Base-by-base conservation (phyloP, 1,140 invertebrate species). In the Galleria mellonella region DNA sequence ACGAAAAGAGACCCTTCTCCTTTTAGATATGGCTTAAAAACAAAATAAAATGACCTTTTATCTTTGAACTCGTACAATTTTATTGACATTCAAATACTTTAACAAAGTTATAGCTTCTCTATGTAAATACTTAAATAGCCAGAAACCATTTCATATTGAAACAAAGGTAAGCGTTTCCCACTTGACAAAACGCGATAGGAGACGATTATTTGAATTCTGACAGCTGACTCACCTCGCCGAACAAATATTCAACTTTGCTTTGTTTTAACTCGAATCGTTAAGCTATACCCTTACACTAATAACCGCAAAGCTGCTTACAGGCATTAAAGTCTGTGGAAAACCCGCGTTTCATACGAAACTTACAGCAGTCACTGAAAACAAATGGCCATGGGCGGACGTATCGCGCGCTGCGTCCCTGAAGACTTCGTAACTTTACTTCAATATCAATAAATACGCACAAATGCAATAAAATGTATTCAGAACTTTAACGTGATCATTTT, bases 241-340 rank as follows among this genome's bases (percentile, higher is more conserved):
- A 23, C 17, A 23, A 23, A 23, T 6, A 23, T 2, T 23, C 17
- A 23, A 23, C 17, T 23, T 6, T 23, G 17, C 17, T 23, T 23
- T 23, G 6, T 35, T 35, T 40, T 43, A 51, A 51, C 41, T 29
- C 41, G 28, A 47, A 40, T 32, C 31, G 40, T 42, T 32, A 32
- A 51, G 38, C 27, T 40, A 23, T 23, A 51, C 42, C 47, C 48
- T 55, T 54, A 45, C 37, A 65, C 53, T 62, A 69, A 65, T 62
- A 60, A 61, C 54, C 59, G 52, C 58, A 65, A 65, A 68, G 61
- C 50, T 50, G 50, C 53, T 55, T 55, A 51, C 47, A 54, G 47
- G 50, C 55, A 51, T 44, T 51, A 52, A 33, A 54, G 59, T 51
- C 55, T 55, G 31, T 27, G 33, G 40, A 57, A 55, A 33, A 13